Evolutionary conservation across 2,888 invertebrate genomes (phyloP).

Genomic region (Melanostoma mellinum): DNA sequence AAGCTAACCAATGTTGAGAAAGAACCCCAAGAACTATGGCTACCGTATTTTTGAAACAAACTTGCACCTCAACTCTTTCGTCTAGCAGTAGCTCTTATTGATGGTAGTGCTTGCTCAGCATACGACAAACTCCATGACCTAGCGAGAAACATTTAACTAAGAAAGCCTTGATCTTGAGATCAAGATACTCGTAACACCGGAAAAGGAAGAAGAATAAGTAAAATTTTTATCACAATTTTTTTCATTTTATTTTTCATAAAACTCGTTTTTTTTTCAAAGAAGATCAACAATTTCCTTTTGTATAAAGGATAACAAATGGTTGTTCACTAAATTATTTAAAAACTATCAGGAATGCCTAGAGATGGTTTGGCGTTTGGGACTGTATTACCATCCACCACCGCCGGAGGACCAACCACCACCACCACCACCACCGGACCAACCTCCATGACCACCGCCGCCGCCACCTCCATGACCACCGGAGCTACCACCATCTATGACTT

Average conservation of each 20-base stretch:
- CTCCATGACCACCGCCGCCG: constrained; percentile 26
- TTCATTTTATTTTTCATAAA: constrained; percentile 13
- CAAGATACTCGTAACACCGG: no score
- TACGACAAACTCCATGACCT: no score
- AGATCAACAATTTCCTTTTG: constrained; percentile 34
- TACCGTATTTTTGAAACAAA: no score
- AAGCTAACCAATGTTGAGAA: no score
- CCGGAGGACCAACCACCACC: constrained; percentile 48
- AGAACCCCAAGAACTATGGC: no score
- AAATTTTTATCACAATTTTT: constrained; percentile 49
- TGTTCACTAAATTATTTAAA: constrained; percentile 54
- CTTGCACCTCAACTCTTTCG: no score
- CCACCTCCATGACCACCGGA: constrained; percentile 41
- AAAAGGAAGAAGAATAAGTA: no score
- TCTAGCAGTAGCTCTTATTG: no score
- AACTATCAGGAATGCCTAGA: constrained; percentile 1
- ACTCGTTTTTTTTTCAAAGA: constrained; percentile 23
- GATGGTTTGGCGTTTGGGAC: neutral
- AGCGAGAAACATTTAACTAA: no score
- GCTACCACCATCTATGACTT: constrained; percentile 47
- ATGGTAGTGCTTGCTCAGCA: no score
- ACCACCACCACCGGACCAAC: constrained; percentile 10
- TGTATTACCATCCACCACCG: constrained; percentile 47
- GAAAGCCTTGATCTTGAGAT: no score
- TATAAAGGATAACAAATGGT: constrained; percentile 47